Conservation (phyloP, 2,888 invertebrate genomes). For the Merodon equestris region DNA sequence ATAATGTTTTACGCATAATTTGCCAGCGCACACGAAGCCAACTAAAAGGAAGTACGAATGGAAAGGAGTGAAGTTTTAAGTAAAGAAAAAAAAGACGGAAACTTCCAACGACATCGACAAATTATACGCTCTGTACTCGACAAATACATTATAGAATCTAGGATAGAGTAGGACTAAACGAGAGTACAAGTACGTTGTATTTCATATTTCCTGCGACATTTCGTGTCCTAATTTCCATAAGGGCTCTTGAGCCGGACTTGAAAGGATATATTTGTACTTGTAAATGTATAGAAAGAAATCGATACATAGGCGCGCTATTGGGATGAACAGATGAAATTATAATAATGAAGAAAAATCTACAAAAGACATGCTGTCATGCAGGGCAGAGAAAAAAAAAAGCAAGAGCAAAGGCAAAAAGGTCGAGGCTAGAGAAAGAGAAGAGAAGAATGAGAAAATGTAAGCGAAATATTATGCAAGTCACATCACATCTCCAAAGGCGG, state of each 20-base stretch:
- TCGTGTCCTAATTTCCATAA: slow-evolving; percentile 50
- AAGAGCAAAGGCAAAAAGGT: slow-evolving; percentile 1
- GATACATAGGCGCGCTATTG: slow-evolving; percentile 54
- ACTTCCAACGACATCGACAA: slow-evolving; percentile 47
- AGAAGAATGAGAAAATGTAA: slow-evolving; percentile 23
- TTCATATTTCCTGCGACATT: slow-evolving; percentile 49
- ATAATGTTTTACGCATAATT: slow-evolving; percentile 67
- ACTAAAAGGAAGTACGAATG: slow-evolving; percentile 17
- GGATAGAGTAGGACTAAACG: slow-evolving; percentile 22
- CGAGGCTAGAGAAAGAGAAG: slow-evolving; percentile 13
- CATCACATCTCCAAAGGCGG: slow-evolving; percentile 54
- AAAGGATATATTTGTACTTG: background rate
- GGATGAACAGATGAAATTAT: slow-evolving; percentile 54
- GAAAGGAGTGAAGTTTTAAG: slow-evolving; percentile 12
- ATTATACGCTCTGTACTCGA: slow-evolving; percentile 47
- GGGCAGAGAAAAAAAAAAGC: too few relatives aligned
- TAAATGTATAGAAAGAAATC: slow-evolving; percentile 31
- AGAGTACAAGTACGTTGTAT: slow-evolving; percentile 34
- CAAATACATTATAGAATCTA: too few relatives aligned
- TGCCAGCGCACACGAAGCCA: slow-evolving; percentile 39
- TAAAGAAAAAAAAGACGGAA: background rate
- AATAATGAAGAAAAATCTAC: slow-evolving; percentile 60
- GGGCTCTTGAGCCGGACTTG: slow-evolving; percentile 1
- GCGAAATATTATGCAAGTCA: slow-evolving; percentile 64
- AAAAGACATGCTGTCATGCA: too few relatives aligned